Evolutionary conservation across 1,140 invertebrate genomes (phyloP).

Genomic region (Helicoverpa armigera): DNA sequence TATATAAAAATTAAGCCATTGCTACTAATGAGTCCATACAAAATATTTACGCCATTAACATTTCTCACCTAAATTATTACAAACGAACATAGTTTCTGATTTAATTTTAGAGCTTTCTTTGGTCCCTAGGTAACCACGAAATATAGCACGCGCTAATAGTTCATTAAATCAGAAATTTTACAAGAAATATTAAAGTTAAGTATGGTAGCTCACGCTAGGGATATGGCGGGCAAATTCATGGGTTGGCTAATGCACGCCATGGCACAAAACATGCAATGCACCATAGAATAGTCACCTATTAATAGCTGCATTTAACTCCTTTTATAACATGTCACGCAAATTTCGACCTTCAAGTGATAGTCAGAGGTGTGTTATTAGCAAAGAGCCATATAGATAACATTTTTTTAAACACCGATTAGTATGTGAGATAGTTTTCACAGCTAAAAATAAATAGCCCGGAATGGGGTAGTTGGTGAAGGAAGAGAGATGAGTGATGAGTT

Average conservation of each 20-base stretch:
- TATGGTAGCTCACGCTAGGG: slow-evolving; percentile 5
- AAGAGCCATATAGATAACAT: too few relatives aligned
- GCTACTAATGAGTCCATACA: background rate
- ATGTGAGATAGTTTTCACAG: too few relatives aligned
- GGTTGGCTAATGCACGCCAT: slow-evolving; percentile 3
- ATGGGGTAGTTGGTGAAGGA: too few relatives aligned
- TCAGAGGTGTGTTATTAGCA: too few relatives aligned
- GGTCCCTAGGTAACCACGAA: background rate
- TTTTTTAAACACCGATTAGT: too few relatives aligned
- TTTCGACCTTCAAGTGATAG: too few relatives aligned
- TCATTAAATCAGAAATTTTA: slow-evolving; percentile 39
- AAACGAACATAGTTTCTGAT: background rate
- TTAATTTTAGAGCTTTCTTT: slow-evolving; percentile 12
- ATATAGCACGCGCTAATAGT: slow-evolving; percentile 17
- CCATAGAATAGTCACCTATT: slow-evolving; percentile 2
- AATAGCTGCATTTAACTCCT: slow-evolving; percentile 14
- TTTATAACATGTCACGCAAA: background rate
- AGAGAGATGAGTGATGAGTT: too few relatives aligned
- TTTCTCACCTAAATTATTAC: background rate
- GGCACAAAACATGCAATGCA: slow-evolving; percentile 16
- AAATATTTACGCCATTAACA: background rate
- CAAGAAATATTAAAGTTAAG: slow-evolving; percentile 30
- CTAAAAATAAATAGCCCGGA: too few relatives aligned
- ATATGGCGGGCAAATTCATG: slow-evolving; percentile 11
- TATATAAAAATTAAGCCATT: too few relatives aligned